Conservation (phyloP, 2,113 vertebrate genomes). For the Prionailurus bengalensis region DNA sequence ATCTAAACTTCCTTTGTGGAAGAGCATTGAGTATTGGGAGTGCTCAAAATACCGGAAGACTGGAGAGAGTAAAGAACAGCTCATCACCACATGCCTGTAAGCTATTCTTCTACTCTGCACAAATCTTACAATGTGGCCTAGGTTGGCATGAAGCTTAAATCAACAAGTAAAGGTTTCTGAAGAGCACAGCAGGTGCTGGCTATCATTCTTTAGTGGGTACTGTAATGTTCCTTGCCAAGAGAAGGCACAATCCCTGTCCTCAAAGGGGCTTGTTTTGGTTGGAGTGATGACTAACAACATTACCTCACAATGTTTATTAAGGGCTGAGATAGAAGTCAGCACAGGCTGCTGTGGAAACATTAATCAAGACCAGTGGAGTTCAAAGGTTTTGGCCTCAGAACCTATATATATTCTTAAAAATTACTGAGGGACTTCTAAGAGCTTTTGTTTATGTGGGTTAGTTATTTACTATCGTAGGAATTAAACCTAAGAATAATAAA, state of each 20-base stretch:
- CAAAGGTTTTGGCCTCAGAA: background rate
- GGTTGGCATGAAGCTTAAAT: background rate
- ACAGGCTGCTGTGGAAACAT: background rate
- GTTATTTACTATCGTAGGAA: background rate
- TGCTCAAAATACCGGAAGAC: background rate
- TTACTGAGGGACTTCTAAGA: background rate
- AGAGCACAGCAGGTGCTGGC: background rate
- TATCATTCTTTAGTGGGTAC: background rate
- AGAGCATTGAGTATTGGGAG: background rate
- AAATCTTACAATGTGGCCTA: background rate
- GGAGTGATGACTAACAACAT: background rate
- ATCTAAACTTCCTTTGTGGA: background rate
- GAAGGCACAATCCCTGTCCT: background rate
- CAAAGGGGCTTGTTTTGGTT: background rate
- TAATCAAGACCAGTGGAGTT: background rate
- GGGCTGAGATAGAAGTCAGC: background rate
- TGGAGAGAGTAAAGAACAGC: background rate
- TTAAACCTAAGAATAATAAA: slow-evolving; percentile 2
- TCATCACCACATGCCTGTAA: background rate
- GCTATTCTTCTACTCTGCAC: background rate
- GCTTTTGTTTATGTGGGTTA: background rate
- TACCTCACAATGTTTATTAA: background rate
- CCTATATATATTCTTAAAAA: background rate
- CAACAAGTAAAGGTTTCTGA: slow-evolving; percentile 7
- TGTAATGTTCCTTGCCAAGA: background rate